Evolutionary conservation across 2,888 invertebrate genomes (phyloP), one percentile per base, ranked within the genome.

Genomic region (Elegia similella): DNA sequence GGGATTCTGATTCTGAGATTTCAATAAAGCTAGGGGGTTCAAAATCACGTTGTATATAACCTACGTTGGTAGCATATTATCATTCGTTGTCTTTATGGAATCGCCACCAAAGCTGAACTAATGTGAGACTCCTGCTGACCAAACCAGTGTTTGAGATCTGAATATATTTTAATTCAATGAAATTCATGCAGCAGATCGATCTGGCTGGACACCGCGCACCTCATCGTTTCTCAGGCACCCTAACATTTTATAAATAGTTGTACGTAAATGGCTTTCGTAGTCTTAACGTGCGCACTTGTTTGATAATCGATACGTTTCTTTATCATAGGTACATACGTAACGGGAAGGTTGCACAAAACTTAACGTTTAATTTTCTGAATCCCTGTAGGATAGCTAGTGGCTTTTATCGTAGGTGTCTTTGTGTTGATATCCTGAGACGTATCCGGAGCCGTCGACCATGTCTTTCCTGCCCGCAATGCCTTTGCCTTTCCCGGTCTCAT

Each of bases 391-490:
- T 17, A 13, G 38, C 68, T 88, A 89, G 68, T 94, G 93, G 54
- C 92, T 88, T 75, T 93, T 93, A 73, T 93, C 94, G 79, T 95
- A 96, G 0, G 95, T 94, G 76, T 95, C 95, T 85, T 96, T 97
- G 78, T 96, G 96, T 75, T 96, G 95, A 80, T 96, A 97, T 15
- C 97, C 97, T 43, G 94, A 92, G 57, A 97, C 97, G 78, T 97
- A 97, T 52, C 97, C 97, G 1, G 95, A 94, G 17, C 88, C 92
- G 69, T 96, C 95, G 16, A 93, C 92, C 12, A 94, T 55, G 74
- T 97, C 96, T 79, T 96, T 96, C 55, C 97, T 92, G 17, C 97
- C 97, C 1, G 95, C 93, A 58, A 96, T 96, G 6, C 97, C 97
- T 79, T 96, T 96, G 15, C 97, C 97, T 80, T 96, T 97, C 59